These are phyloP conservation scores for Rhyacophila brunnea DNA, from an alignment of 1,140 invertebrate genomes.

Conservation along the genomic window DNA sequence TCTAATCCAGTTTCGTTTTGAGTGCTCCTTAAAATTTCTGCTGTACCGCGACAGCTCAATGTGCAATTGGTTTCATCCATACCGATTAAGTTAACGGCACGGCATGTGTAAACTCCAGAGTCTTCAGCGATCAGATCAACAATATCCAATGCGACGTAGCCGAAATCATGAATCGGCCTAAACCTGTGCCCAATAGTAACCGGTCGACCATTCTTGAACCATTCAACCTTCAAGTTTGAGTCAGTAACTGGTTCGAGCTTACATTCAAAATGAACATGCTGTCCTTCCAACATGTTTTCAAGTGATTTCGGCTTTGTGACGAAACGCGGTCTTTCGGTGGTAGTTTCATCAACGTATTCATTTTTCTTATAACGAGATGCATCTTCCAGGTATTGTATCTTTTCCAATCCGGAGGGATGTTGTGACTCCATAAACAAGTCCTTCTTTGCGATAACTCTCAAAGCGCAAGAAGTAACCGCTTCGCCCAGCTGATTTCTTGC, in stretches of 20 bases:
- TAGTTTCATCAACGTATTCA: constrained; percentile 79
- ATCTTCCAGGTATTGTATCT: constrained; percentile 90
- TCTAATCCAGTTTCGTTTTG: constrained; percentile 83
- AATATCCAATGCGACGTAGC: constrained; percentile 90
- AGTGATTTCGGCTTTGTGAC: constrained; percentile 82
- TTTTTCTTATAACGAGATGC: constrained; percentile 79
- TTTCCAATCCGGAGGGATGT: constrained; percentile 82
- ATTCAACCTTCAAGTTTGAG: constrained; percentile 89
- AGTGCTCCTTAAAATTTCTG: constrained; percentile 77
- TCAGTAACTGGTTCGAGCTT: constrained; percentile 96
- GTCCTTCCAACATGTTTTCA: constrained; percentile 83
- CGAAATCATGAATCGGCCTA: constrained; percentile 93
- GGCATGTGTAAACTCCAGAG: constrained; percentile 89
- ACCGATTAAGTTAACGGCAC: constrained; percentile 86
- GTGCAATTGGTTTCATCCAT: constrained; percentile 79
- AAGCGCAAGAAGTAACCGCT: constrained; percentile 89
- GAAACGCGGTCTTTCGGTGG: constrained; percentile 80
- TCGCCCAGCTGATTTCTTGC: constrained; percentile 89
- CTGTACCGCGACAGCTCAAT: constrained; percentile 68
- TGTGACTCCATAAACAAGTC: constrained; percentile 82
- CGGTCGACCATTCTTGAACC: constrained; percentile 88
- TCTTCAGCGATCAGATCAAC: constrained; percentile 91
- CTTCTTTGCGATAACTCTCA: constrained; percentile 85
- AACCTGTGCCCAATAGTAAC: constrained; percentile 88
- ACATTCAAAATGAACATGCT: constrained; percentile 96